A percentile compares a stretch with the other conserved stretches of the same genome.
These are phyloP conservation scores for Ptychochromis oligacanthus DNA, from an alignment of 2,113 vertebrate species.

Conservation along the genomic window DNA sequence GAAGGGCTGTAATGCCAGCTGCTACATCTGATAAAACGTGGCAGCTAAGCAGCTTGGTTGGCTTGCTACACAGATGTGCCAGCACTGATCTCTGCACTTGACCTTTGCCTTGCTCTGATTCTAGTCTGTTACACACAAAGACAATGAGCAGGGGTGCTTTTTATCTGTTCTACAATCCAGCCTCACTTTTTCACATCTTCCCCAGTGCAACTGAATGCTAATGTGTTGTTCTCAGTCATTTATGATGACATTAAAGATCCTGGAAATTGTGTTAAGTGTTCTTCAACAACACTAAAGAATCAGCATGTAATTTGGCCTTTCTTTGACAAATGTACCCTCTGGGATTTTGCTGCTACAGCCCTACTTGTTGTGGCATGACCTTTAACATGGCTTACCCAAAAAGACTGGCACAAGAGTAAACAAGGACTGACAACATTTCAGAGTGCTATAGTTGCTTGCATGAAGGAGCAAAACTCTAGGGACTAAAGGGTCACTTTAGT, in stretches of 20 bases:
- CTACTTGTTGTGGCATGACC: not conserved
- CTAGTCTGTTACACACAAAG: conserved; percentile 11
- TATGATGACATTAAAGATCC: not conserved
- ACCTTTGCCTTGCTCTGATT: not conserved
- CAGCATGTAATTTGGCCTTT: not conserved
- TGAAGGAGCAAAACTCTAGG: too few species aligned
- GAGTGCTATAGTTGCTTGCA: not conserved
- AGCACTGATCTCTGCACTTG: not conserved
- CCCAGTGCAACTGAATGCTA: not conserved
- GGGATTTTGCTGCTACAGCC: not conserved
- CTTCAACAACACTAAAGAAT: not conserved
- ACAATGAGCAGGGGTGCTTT: not conserved
- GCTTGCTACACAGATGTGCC: not conserved
- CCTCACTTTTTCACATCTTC: too few species aligned
- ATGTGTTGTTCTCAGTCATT: not conserved
- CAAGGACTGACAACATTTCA: not conserved
- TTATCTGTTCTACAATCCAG: not conserved
- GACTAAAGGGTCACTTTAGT: too few species aligned
- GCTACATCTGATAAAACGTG: conserved; percentile 10
- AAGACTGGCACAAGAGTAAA: not conserved
- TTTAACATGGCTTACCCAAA: not conserved
- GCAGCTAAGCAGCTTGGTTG: conserved; percentile 2
- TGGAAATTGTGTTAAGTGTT: not conserved
- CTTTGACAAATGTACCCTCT: not conserved
- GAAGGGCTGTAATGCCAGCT: not conserved